Base-by-base conservation (phyloP, 2,888 invertebrate genomes). In the Bombyx huttoni region DNA sequence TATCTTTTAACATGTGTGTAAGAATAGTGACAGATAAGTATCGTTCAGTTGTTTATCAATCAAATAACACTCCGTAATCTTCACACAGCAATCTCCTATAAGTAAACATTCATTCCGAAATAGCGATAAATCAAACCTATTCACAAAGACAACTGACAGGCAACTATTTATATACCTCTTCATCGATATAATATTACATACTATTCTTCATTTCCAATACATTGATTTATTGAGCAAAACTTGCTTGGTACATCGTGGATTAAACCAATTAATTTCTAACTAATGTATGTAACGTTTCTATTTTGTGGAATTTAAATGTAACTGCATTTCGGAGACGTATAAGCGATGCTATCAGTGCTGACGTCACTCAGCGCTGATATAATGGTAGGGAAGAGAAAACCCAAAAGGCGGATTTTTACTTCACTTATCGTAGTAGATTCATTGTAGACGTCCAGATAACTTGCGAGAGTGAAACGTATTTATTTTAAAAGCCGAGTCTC, bases 121-220 rank as follows among this genome's bases (percentile, higher is more conserved):
- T 51, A 9, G 24, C 62, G 61, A 73, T 73, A 72, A 70, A 71
- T 69, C 68, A 68, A 67, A 63, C 67, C 67, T 73, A 72, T 64
- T 58, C 57, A 60, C 61, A 64, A 63, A 61, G 65, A 67, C 66
- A 60, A 63, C 61, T 67, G 65, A 67, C 67, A 70, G 65, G 64
- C 64, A 63, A 63, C 63, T 64, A 70, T 70, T 70, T 70, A 67
- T 66, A 59, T 62, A 62, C 62, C 63, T 62, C 66, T 63, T 63
- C 60, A 61, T 56, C 54, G 52, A 57, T 55, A 50, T 49, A 54
- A 56, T 40, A 40, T 10, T 12, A 8, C 8, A 12, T 6, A 7
- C 3, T 40, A 1, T 40, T 12, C 54, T 59, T 56, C 63, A 61
- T 64, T 61, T 67, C 56, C 54, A 40, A 40, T 49, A 50, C 59